A percentile compares a stretch with the other conserved stretches of the same genome.
Evolutionary conservation across 2,113 vertebrate genomes (phyloP).

Genomic region (Halichoerus grypus): DNA sequence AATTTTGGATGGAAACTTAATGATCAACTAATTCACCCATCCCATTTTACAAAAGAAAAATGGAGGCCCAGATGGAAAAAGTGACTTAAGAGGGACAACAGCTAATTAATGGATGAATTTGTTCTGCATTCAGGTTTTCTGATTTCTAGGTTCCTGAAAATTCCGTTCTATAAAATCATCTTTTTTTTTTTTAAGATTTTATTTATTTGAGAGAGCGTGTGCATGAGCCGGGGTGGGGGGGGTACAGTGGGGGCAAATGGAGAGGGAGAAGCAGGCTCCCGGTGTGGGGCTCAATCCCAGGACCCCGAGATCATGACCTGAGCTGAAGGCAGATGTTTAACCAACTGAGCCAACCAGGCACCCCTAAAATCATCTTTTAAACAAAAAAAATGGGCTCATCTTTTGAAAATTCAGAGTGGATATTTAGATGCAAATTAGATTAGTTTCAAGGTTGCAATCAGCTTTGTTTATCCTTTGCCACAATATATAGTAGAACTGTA

Average conservation of each 20-base stretch:
- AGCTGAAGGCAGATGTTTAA: neutral
- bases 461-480: neutral
- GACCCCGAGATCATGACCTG: neutral
- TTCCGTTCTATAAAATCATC: neutral
- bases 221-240: too few relatives aligned
- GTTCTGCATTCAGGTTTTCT: neutral
- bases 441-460: neutral
- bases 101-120: neutral
- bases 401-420: neutral
- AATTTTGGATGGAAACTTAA: neutral
- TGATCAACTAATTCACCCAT: neutral
- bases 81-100: neutral
- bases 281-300: neutral
- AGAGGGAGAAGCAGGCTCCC: too few relatives aligned
- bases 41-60: neutral
- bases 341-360: too few relatives aligned
- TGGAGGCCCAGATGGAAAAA: neutral
- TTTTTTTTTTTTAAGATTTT: too few relatives aligned
- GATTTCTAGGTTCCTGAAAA: neutral
- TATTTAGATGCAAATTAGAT: neutral
- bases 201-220: too few relatives aligned
- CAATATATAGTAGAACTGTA: neutral
- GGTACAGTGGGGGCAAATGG: rapidly evolving
- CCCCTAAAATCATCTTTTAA: neutral
- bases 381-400: neutral